phyloP scores from a whole-genome alignment of 2,113 vertebrate genomes.

The Sclerurus mexicanus region DNA sequence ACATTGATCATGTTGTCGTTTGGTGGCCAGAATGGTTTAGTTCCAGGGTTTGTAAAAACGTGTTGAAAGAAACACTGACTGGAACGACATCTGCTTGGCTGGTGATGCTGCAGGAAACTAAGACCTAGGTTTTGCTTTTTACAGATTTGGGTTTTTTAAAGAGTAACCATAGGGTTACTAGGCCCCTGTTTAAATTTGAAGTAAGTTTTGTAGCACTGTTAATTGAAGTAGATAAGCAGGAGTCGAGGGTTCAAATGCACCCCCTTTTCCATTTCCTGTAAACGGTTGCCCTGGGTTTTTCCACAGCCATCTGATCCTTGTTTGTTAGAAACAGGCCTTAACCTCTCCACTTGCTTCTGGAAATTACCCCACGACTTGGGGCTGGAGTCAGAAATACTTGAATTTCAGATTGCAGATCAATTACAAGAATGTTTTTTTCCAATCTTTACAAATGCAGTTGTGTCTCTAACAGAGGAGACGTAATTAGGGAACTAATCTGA shows the following conservation, averaged over 20 bases:
- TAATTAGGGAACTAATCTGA: background rate
- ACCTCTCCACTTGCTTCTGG: background rate
- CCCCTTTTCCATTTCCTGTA: background rate
- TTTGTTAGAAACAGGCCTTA: background rate
- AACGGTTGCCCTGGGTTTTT: background rate
- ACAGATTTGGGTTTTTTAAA: background rate
- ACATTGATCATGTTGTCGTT: background rate
- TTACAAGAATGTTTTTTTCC: background rate
- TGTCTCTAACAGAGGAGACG: background rate
- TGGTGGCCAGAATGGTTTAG: constrained; percentile 20
- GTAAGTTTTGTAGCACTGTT: background rate
- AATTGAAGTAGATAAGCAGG: background rate
- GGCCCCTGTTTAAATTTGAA: background rate
- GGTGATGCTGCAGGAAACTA: background rate
- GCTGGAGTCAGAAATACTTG: background rate
- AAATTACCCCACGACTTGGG: background rate
- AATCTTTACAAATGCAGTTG: background rate
- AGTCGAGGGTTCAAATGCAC: background rate
- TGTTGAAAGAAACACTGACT: background rate
- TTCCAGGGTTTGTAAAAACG: background rate
- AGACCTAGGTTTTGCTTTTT: background rate
- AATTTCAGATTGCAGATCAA: background rate
- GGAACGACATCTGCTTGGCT: background rate
- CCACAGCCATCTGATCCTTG: background rate
- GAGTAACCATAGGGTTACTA: background rate